phyloP scores from a whole-genome alignment of 1,140 invertebrate species.

The Macrosteles quadrilineatus region DNA sequence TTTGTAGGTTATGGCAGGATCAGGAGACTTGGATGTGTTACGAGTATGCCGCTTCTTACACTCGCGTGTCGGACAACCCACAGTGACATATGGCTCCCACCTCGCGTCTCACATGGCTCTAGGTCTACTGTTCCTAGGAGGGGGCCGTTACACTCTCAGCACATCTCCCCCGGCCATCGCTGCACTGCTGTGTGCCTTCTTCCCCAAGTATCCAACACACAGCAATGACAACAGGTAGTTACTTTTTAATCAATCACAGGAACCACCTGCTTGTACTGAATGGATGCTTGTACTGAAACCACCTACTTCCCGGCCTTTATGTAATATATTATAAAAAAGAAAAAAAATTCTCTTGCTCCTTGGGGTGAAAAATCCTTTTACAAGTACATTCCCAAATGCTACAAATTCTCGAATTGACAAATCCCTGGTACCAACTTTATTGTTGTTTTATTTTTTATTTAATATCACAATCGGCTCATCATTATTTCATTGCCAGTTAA shows the following conservation, averaged over 20 bases:
- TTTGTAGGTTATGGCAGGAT: slow-evolving; percentile 87
- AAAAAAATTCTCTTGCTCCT: no score
- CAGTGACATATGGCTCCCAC: slow-evolving; percentile 87
- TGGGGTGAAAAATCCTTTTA: no score
- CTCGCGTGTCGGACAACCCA: slow-evolving; percentile 64
- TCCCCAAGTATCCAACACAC: slow-evolving; percentile 95
- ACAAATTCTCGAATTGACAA: no score
- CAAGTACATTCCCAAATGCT: no score
- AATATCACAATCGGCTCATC: no score
- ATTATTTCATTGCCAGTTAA: no score
- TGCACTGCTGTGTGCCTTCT: slow-evolving; percentile 88
- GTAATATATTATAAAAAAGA: slow-evolving; percentile 19
- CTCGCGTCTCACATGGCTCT: slow-evolving; percentile 93
- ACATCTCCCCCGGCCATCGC: slow-evolving; percentile 83
- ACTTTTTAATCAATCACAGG: neutral
- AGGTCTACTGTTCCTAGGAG: slow-evolving; percentile 92
- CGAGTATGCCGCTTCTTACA: slow-evolving; percentile 82
- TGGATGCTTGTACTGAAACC: neutral
- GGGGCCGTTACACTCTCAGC: slow-evolving; percentile 83
- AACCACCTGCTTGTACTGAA: neutral
- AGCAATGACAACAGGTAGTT: slow-evolving; percentile 89
- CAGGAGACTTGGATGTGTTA: slow-evolving; percentile 85
- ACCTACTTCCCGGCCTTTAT: neutral
- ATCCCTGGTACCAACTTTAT: no score
- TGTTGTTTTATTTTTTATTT: no score